These are phyloP conservation scores for Ammospiza nelsoni DNA, from an alignment of 2,113 vertebrate genomes.

Conservation along the genomic window DNA sequence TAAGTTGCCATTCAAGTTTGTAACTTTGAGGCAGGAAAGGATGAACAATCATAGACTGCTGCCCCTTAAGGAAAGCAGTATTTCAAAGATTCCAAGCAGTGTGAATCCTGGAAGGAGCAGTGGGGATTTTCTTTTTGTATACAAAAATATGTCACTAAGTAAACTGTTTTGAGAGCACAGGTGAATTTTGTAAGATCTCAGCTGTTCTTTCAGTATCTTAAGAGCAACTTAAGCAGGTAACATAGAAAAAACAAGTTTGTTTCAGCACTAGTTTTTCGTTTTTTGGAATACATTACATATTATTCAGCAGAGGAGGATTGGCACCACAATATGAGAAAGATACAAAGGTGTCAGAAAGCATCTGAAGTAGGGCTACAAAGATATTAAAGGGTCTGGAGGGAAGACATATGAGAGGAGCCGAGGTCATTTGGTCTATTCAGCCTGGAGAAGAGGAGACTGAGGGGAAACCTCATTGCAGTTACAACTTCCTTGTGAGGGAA, in stretches of 20 bases:
- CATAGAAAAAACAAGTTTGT: background rate
- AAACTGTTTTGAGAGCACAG: background rate
- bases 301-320: background rate
- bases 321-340: background rate
- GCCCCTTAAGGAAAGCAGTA: background rate
- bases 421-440: background rate
- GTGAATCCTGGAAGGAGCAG: background rate
- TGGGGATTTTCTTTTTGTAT: background rate
- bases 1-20: background rate
- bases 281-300: background rate
- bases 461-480: background rate
- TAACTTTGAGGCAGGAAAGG: background rate
- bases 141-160: background rate
- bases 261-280: background rate
- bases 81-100: background rate
- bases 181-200: background rate
- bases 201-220: background rate
- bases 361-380: background rate
- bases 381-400: background rate
- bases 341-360: background rate
- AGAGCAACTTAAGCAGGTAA: background rate
- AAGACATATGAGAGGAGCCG: background rate
- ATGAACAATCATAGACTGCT: background rate
- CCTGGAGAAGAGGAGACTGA: background rate
- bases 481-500: accelerated